Base-by-base conservation (phyloP, 1,140 invertebrate genomes). In the Zaprionus davidi region DNA sequence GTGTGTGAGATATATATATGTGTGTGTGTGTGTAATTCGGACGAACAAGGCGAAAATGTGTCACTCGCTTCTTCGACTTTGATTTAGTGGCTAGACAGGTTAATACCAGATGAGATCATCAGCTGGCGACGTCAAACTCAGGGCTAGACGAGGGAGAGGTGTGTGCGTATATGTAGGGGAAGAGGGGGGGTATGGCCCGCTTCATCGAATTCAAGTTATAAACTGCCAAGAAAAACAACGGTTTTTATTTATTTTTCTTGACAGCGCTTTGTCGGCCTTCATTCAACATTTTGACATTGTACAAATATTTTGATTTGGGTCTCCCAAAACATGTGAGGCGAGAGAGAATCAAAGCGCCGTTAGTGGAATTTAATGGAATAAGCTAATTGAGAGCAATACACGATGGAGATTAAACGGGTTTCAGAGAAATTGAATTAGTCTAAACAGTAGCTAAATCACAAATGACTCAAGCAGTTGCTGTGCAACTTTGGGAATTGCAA, bases 21-120 rank as follows among this genome's bases (percentile, higher is more conserved):
- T 22, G 55, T 64, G 34, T 84, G 26, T 60, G 28, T 69, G 41
- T 66, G 9, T 49, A 38, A 62, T 79, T 82, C 44, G 56, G 63
- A 75, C 69, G 77, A 70, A 20, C 70, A 34, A 59, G 59, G 59
- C 55, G 74, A 84, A 88, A 90, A 85, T 90, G 85, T 90, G 85
- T 90, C 85, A 90, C 69, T 90, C 70, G 85, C 68, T 80, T 90
- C 86, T 90, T 90, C 75, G 82, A 74, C 85, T 90, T 90, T 90
- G 85, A 90, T 90, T 85, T 90, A 90, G 86, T 90, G 85, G 85
- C 85, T 85, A 90, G 85, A 90, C 85, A 90, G 85, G 85, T 90
- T 90, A 90, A 90, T 71, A 82, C 79, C 62, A 90, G 86, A 90
- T 90, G 85, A 90, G 86, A 90, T 90, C 85, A 90, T 85, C 85